Base-by-base conservation (phyloP, 1,140 invertebrate species). In the Drosophila trapezifrons region DNA sequence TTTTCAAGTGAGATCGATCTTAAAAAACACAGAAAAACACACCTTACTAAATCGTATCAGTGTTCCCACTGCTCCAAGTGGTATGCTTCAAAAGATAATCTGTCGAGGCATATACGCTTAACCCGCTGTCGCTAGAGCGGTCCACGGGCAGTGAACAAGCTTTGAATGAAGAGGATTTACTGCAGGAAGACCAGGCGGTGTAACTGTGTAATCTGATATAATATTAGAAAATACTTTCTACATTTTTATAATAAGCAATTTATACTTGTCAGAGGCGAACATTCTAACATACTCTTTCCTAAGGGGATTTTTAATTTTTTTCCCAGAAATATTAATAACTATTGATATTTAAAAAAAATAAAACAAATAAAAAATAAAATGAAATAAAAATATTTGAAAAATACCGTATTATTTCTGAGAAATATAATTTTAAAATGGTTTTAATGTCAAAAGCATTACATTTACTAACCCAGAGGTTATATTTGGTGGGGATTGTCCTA, bases 21-120 rank as follows among this genome's bases (percentile, higher is more conserved):
- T n/a, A n/a, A n/a, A n/a, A n/a, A n/a, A n/a, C n/a, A n/a, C n/a
- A n/a, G n/a, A n/a, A n/a, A n/a, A n/a, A n/a, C n/a, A n/a, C n/a
- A n/a, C n/a, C n/a, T n/a, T n/a, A n/a, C n/a, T n/a, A n/a, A n/a
- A n/a, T n/a, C n/a, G n/a, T n/a, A n/a, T 13, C 18, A 22, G 6
- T 59, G 57, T 29, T 13, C 62, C 10, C 38, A 45, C 5, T 59
- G 62, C 5, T 6, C 62, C 18, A 59, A 32, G 5, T 45, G 52
- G 4, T 64, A 25, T 22, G 17, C 27, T 3, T 17, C 32, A 2
- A 17, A 12, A 17, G n/a, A 62, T 46, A 54, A 22, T 38, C 20
- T 54, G 13, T 18, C 49, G 12, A 13, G 32, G 8, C 58, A 62
- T 20, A 4, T 62, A 3, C 22, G 46, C 0, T 37, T 32, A 13